Base-by-base conservation (phyloP, 1,140 invertebrate species). In the Sminthurides bifidus region DNA sequence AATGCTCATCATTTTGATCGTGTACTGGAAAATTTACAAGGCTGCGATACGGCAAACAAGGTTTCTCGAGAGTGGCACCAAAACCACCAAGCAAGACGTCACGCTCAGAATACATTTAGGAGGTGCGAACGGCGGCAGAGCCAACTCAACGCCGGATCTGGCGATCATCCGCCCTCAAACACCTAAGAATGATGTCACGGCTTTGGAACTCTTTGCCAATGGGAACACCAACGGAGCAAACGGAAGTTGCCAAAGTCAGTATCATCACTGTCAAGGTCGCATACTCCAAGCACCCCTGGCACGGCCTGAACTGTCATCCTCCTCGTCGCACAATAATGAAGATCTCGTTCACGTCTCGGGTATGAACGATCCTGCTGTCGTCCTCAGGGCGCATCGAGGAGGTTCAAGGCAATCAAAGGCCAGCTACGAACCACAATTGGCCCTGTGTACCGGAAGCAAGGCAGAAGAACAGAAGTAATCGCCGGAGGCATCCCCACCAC, bases 11-110 rank as follows among this genome's bases (percentile, higher is more conserved):
- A 84, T 86, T 70, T 66, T 84, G 17, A 73, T 78, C 33, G 71
- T 87, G 3, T 87, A 87, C 66, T 76, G 77, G 26, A 73, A 77
- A 43, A 85, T 87, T 43, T 81, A 86, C 61, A 73, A 76, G 3
- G 81, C 80, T 0, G 78, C 82, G 0, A 72, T 77, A 1, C 69
- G 74, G 19, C 78, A 79, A 53, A 77, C 77, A 3, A 71, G 74
- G 37, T 75, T 75, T 50, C 66, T 76, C 23, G 71, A 74, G 59
- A 68, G 68, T 52, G 74, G 74, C 5, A 66, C 69, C 15, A 73
- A 74, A 58, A 72, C 70, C 15, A 73, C 74, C 8, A 71, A 74
- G 45, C 66, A 71, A 15, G 72, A 73, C 53, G 69, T 74, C 14
- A 76, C 77, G 0, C 71, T 83, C 6, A 68, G 81, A 6, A 58